phyloP scores from a whole-genome alignment of 2,797 vertebrate genomes.

The Leptatherina wallacei region DNA sequence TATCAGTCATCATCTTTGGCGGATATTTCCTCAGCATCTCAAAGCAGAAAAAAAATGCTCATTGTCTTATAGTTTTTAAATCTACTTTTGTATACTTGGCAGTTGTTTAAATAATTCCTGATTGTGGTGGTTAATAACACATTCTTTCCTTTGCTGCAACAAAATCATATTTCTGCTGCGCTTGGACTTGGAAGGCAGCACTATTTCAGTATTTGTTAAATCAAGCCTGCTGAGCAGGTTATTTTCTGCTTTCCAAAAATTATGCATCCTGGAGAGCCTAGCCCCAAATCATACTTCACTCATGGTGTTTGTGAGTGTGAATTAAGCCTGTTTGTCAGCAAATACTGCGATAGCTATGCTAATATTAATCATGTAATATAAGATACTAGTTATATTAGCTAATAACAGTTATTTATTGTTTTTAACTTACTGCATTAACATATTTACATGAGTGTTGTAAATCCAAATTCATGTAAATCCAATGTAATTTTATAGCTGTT shows the following conservation, averaged over 20 bases:
- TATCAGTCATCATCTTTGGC: neutral
- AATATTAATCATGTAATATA: neutral
- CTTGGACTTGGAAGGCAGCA: neutral
- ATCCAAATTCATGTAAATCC: conserved; percentile 3
- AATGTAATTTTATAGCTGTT: neutral
- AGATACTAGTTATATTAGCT: neutral
- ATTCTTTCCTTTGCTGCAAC: neutral
- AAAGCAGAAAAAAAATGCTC: neutral
- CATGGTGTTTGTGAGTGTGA: neutral
- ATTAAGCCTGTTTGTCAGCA: neutral
- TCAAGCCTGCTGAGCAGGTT: neutral
- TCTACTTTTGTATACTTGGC: neutral
- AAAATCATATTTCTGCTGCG: neutral
- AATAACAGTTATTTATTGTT: neutral
- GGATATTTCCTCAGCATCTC: neutral
- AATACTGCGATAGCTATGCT: neutral
- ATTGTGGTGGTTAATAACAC: neutral
- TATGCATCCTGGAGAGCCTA: neutral
- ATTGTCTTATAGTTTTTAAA: neutral
- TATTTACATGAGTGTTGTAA: neutral
- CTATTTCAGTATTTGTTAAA: neutral
- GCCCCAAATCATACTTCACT: neutral
- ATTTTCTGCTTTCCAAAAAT: neutral
- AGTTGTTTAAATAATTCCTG: neutral
- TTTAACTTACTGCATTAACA: neutral